Conservation (phyloP, 2,888 invertebrate genomes). For the Cotesia congregata region DNA sequence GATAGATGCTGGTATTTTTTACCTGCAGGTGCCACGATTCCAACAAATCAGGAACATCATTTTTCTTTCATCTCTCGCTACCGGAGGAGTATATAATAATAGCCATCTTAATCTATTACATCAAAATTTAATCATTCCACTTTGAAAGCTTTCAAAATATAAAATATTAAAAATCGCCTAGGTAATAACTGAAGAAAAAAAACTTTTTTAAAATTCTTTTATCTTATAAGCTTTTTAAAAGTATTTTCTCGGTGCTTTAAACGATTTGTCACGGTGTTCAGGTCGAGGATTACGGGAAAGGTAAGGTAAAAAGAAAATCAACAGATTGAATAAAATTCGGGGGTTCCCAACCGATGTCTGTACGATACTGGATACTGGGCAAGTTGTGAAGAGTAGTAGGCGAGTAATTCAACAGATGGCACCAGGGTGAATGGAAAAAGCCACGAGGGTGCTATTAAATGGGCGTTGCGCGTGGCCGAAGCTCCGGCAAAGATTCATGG, state of each 20-base stretch:
- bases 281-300: background rate
- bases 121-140: constrained; percentile 7
- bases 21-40: constrained; percentile 47
- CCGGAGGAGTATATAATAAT: background rate
- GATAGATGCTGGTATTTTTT: constrained; percentile 34
- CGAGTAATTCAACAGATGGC: constrained; percentile 59
- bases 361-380: constrained; percentile 2
- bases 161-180: constrained; percentile 36
- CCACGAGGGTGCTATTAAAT: constrained; percentile 70
- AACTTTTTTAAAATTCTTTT: background rate
- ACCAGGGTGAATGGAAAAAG: constrained; percentile 66
- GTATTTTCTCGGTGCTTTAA: constrained; percentile 27
- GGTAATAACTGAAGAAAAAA: background rate
- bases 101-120: constrained; percentile 10
- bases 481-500: constrained; percentile 69
- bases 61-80: constrained; percentile 22
- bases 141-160: background rate
- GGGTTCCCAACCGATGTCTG: background rate
- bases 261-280: constrained; percentile 44
- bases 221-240: background rate
- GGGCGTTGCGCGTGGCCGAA: constrained; percentile 64
- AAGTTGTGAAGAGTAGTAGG: background rate
- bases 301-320: background rate
- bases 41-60: constrained; percentile 42
- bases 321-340: background rate